Conservation (phyloP, 2,113 vertebrate species). For the Anhinga anhinga region DNA sequence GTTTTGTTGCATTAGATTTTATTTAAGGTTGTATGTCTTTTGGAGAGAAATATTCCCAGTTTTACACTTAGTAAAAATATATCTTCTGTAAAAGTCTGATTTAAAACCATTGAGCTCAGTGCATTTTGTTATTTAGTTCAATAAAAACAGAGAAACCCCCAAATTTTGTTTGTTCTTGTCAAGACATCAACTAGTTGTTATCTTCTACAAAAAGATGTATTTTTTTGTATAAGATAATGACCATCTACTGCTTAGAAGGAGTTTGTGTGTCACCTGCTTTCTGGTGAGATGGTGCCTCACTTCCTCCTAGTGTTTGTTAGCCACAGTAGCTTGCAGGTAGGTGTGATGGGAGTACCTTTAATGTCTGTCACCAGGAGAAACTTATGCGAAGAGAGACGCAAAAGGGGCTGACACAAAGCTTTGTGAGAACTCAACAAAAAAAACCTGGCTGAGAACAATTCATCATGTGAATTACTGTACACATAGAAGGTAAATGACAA, state of each 20-base stretch:
- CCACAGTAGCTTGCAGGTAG: not conserved
- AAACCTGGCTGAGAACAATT: not conserved
- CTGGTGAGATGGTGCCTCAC: not conserved
- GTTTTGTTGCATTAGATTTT: conserved; percentile 35
- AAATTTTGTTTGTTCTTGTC: not conserved
- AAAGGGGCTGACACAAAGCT: not conserved
- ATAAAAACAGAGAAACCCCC: not conserved
- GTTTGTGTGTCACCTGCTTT: not conserved
- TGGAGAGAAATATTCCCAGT: conserved; percentile 17
- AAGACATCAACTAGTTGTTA: not conserved
- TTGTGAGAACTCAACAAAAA: not conserved
- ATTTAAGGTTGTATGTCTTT: conserved; percentile 23
- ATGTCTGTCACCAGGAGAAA: not conserved
- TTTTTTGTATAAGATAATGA: not conserved
- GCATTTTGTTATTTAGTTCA: not conserved
- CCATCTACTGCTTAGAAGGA: not conserved
- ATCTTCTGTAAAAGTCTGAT: not conserved
- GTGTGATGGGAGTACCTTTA: not conserved
- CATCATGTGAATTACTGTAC: not conserved
- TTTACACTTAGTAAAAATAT: not conserved
- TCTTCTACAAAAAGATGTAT: not conserved
- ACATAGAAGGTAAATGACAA: not conserved
- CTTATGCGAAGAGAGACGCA: not conserved
- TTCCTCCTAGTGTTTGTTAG: not conserved
- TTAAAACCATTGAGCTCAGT: not conserved